Base-by-base conservation (phyloP, 2,888 invertebrate genomes). In the Lithophane semibrunnea region DNA sequence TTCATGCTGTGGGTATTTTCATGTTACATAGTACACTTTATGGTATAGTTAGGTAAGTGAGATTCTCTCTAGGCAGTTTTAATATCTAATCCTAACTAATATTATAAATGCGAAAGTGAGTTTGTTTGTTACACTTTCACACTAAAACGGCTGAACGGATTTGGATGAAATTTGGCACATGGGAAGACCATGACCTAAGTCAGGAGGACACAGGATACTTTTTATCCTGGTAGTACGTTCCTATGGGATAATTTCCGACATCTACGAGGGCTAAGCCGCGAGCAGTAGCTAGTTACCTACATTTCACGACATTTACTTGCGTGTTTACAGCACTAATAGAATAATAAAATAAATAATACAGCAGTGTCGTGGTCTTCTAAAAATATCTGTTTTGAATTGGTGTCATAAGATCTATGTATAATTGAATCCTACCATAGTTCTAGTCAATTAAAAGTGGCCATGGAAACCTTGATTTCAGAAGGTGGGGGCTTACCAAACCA, bases 281-380 rank as follows among this genome's bases (percentile, higher is more conserved):
- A 37, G 5, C 37, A 37, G 5, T 5, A 37, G 0, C 37, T 37
- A 37, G 37, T 37, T 24, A 52, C 52, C 7, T 56, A n/a, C 60
- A 47, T 67, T 49, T 7, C 10, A n/a, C 29, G 29, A 61, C 60
- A 29, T 29, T 18, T 29, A 13, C 44, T 44, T 79, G 16, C 49
- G 58, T 29, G 18, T 47, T 61, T 58, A 3, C 44, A 52, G 29
- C 29, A 37, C n/a, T 52, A 7, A 44, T 44, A 5, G 29, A 64
- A 71, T 42, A 37, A 52, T 79, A 44, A 58, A 79, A 79, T 52
- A 58, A 58, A 58, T 61, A 47, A 77, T 52, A 42, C 49, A 18
- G 2, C 21, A 21, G 16, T 49, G 58, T 42, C 73, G 52, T 78
- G 65, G 21, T 73, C 16, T 66, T 2, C 52, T 73, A 73, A 47